phyloP scores from a whole-genome alignment of 2,888 invertebrate species.

The Oxycera nigricornis region DNA sequence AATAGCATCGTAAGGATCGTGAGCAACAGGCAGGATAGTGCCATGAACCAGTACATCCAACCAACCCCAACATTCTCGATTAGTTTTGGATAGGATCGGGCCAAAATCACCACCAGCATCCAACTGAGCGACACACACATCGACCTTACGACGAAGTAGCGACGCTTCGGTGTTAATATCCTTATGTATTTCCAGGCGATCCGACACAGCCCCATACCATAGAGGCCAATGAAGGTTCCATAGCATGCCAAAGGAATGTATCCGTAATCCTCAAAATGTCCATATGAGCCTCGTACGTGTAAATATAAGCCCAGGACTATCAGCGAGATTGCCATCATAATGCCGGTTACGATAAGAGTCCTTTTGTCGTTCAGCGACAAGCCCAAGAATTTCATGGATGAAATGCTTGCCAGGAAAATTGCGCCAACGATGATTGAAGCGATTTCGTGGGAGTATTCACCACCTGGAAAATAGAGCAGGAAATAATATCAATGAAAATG shows the following conservation, averaged over 20 bases:
- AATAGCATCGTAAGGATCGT: conserved; percentile 65
- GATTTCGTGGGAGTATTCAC: conserved; percentile 55
- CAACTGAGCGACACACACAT: conserved; percentile 64
- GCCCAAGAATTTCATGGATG: conserved; percentile 38
- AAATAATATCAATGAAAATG: background rate
- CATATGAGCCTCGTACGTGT: conserved; percentile 44
- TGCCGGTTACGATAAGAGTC: conserved; percentile 42
- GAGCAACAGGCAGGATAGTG: conserved; percentile 66
- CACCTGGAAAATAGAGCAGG: conserved; percentile 41
- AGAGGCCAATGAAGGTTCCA: conserved; percentile 44
- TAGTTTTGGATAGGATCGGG: conserved; percentile 70
- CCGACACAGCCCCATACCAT: conserved; percentile 45
- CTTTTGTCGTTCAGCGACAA: conserved; percentile 40
- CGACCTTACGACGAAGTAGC: conserved; percentile 43
- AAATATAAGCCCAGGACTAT: conserved; percentile 44
- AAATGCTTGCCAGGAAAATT: conserved; percentile 54
- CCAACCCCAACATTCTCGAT: conserved; percentile 65
- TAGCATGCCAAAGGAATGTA: conserved; percentile 43
- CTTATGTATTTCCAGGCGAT: conserved; percentile 43
- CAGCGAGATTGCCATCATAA: conserved; percentile 40
- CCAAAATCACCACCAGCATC: conserved; percentile 71
- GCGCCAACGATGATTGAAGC: conserved; percentile 69
- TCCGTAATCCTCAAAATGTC: conserved; percentile 41
- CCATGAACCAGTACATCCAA: conserved; percentile 73
- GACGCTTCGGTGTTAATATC: conserved; percentile 41